phyloP scores from a whole-genome alignment of 2,797 vertebrate species.

The Crocidura indochinensis region DNA sequence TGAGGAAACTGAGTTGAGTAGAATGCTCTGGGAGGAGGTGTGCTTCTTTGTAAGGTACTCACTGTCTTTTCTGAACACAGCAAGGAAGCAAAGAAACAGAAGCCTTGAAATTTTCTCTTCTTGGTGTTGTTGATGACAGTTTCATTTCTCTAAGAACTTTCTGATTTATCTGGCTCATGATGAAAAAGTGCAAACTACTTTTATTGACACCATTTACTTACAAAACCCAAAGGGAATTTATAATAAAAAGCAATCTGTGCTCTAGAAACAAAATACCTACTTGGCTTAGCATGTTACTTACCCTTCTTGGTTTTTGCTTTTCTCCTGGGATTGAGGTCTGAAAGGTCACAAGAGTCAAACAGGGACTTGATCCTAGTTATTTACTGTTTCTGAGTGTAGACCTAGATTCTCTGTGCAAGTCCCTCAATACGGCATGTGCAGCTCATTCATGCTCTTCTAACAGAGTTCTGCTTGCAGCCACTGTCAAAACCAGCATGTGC shows the following conservation, averaged over 20 bases:
- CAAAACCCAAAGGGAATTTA: neutral
- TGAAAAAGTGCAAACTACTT: neutral
- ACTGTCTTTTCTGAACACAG: no score
- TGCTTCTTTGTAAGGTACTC: neutral
- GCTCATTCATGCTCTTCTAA: no score
- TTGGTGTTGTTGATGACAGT: neutral
- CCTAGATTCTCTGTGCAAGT: no score
- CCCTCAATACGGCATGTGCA: no score
- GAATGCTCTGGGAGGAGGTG: neutral
- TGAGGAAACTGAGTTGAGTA: neutral
- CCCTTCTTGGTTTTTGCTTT: neutral
- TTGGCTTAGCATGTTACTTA: neutral
- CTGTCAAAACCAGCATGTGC: neutral
- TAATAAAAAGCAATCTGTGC: neutral
- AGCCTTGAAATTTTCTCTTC: neutral
- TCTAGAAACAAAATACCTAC: neutral
- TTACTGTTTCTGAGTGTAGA: accelerated
- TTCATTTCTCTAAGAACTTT: neutral
- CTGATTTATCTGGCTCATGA: neutral
- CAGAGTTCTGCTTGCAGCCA: neutral
- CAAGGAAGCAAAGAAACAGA: no score
- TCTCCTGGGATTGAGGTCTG: neutral
- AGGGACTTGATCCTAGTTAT: neutral
- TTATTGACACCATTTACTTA: neutral
- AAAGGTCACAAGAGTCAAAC: neutral